Evolutionary conservation across 2,797 vertebrate species (phyloP).

Genomic region (Cynopterus sphinx): DNA sequence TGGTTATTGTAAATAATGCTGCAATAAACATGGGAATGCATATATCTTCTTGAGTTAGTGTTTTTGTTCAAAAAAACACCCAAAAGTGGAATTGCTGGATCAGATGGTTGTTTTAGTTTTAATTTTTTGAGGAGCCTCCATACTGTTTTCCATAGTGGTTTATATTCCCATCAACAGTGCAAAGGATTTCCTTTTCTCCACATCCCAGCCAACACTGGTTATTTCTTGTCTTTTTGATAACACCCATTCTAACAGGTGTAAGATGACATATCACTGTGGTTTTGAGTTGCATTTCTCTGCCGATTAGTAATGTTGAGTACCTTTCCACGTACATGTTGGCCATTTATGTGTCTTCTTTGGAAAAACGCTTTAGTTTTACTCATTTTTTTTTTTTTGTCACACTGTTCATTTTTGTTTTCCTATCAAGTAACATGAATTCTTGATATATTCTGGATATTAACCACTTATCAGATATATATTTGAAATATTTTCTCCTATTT

Average conservation of each 20-base stretch:
- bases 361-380: too few relatives aligned
- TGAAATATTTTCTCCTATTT: not conserved
- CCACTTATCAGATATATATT: not conserved
- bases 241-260: not conserved
- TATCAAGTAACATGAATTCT: not conserved
- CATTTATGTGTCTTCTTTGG: not conserved
- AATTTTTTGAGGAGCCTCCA: too few relatives aligned
- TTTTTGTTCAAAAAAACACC: not conserved
- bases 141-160: too few relatives aligned
- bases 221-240: not conserved
- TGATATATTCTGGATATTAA: not conserved
- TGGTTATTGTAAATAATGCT: not conserved
- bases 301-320: not conserved
- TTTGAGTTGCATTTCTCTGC: not conserved
- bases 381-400: too few relatives aligned
- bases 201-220: not conserved
- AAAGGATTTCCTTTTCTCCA: not conserved
- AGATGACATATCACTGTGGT: not conserved
- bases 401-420: not conserved
- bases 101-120: not conserved
- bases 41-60: not conserved
- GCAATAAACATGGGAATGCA: not conserved
- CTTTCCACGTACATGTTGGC: not conserved
- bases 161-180: not conserved
- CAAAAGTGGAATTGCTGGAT: not conserved